Percentiles rank a stretch among this genome's conserved stretches.
Evolutionary conservation across 2,888 invertebrate species (phyloP).

Genomic region (Cristatella mucedo): DNA sequence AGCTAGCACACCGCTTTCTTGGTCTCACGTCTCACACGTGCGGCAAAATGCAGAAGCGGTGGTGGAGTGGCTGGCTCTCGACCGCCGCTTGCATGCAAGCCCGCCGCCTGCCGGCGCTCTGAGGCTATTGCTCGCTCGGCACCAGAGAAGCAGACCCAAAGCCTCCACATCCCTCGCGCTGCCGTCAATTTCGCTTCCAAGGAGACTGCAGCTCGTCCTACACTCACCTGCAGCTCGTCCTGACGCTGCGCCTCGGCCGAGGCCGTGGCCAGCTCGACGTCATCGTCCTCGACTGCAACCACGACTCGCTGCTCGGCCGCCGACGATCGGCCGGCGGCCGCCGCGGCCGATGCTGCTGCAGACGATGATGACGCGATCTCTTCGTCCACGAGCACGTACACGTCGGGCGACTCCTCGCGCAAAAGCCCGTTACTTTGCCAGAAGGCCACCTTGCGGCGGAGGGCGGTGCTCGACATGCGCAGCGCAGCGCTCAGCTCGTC

Average conservation of each 20-base stretch:
- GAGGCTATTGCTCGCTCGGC: no score
- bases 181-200: no score
- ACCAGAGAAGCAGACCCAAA: no score
- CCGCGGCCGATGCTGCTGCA: background rate
- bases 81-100: no score
- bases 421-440: conserved; percentile 87
- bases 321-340: conserved; percentile 6
- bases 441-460: conserved; percentile 70
- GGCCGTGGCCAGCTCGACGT: conserved; percentile 80
- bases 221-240: conserved; percentile 60
- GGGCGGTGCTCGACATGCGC: conserved; percentile 67
- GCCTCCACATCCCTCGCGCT: no score
- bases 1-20: no score
- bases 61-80: no score
- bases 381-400: conserved; percentile 44
- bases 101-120: no score
- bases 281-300: conserved; percentile 63
- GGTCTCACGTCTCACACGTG: no score
- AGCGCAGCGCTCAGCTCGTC: conserved; percentile 68
- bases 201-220: no score
- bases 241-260: conserved; percentile 83
- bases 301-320: no score
- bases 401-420: conserved; percentile 56
- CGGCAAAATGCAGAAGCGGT: no score
- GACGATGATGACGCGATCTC: conserved; percentile 15